Conservation (phyloP, 2,797 vertebrate genomes). For the Spinibarbus caldwelli region DNA sequence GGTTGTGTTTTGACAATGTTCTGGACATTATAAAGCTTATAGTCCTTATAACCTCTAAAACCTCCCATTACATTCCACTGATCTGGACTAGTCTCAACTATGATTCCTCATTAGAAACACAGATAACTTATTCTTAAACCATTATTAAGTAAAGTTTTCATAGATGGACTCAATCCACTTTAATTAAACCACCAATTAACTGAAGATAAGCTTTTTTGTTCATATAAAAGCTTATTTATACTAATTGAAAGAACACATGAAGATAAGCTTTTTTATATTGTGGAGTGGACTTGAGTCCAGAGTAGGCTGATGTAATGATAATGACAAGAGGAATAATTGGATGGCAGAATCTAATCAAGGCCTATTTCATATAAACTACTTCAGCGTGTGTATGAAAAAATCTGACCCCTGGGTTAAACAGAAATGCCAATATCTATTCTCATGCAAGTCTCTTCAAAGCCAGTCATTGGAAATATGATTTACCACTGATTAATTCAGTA, state of each 20-base stretch:
- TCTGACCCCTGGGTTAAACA: slow-evolving; percentile 55
- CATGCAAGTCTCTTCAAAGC: slow-evolving; percentile 51
- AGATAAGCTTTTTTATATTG: slow-evolving; percentile 27
- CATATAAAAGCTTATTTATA: slow-evolving; percentile 14
- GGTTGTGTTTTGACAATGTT: slow-evolving; percentile 9
- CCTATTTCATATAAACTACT: slow-evolving; percentile 38
- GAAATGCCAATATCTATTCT: slow-evolving; percentile 55
- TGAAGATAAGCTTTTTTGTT: neutral
- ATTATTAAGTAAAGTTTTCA: neutral
- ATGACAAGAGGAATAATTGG: slow-evolving; percentile 57
- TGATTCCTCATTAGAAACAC: neutral
- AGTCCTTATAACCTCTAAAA: neutral
- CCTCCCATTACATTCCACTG: neutral
- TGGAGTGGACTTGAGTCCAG: neutral
- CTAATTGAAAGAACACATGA: slow-evolving; percentile 19
- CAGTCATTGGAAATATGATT: slow-evolving; percentile 50
- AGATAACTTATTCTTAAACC: neutral
- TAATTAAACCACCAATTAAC: neutral
- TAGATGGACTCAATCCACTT: neutral
- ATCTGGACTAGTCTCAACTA: neutral
- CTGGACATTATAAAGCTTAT: neutral
- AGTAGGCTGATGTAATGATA: slow-evolving; percentile 46
- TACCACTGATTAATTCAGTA: slow-evolving; percentile 28
- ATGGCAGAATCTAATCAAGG: slow-evolving; percentile 56
- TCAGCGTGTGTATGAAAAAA: slow-evolving; percentile 40